Evolutionary conservation across 2,888 invertebrate genomes (phyloP).

Genomic region (Bellardia pandia): DNA sequence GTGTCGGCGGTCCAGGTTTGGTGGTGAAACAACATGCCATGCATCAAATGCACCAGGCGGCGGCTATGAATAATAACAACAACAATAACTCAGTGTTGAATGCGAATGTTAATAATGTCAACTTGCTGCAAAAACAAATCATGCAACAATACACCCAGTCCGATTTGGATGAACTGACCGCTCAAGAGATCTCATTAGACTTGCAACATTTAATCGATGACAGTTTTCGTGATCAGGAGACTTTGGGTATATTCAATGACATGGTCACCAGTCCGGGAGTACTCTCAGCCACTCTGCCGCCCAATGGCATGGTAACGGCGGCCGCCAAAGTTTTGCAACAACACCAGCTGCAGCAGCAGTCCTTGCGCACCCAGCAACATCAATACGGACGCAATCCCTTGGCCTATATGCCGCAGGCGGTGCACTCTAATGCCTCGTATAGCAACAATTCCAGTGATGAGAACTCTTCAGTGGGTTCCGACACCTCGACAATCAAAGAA

Average conservation of each 20-base stretch:
- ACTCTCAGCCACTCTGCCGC: conserved; percentile 82
- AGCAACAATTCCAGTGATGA: conserved; percentile 86
- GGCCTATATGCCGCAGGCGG: conserved; percentile 96
- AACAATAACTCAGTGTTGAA: conserved; percentile 74
- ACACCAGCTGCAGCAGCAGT: conserved; percentile 82
- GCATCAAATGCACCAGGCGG: conserved; percentile 83
- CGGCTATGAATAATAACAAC: conserved; percentile 79
- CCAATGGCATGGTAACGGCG: conserved; percentile 83
- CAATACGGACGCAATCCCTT: conserved; percentile 88
- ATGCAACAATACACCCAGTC: conserved; percentile 91
- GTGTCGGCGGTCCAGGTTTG: conserved; percentile 76
- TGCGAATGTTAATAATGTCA: conserved; percentile 80
- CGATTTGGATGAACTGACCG: conserved; percentile 94
- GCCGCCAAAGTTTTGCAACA: conserved; percentile 83
- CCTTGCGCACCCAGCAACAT: conserved; percentile 83
- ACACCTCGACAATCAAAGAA: conserved; percentile 92
- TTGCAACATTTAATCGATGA: conserved; percentile 96
- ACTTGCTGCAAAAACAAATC: conserved; percentile 86
- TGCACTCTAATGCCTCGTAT: conserved; percentile 87
- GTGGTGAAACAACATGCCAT: conserved; percentile 83
- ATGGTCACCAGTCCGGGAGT: conserved; percentile 87
- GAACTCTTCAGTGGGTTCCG: conserved; percentile 87
- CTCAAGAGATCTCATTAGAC: conserved; percentile 96
- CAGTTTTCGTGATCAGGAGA: conserved; percentile 92
- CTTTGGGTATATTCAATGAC: conserved; percentile 92